Conservation (phyloP, 2,113 vertebrate genomes). For the Oncorhynchus mykiss region DNA sequence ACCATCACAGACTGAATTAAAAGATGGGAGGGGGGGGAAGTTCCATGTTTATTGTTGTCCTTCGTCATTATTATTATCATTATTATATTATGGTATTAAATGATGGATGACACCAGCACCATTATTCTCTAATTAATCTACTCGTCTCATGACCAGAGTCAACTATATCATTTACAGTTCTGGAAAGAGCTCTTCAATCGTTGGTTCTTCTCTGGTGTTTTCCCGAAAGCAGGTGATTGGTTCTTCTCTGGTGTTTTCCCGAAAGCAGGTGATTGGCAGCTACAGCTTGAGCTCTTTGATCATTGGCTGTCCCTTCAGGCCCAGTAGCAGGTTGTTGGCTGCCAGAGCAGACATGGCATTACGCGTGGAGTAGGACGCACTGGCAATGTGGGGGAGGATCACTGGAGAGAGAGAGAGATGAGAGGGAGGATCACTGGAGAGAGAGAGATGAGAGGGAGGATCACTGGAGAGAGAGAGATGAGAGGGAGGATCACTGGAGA, state of each 20-base stretch:
- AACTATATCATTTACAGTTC: no score
- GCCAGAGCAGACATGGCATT: constrained; percentile 88
- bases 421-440: background rate
- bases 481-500: no score
- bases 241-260: background rate
- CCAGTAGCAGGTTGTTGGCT: constrained; percentile 87
- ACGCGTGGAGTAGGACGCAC: constrained; percentile 86
- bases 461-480: no score
- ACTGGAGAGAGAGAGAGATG: constrained; percentile 66
- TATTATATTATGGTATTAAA: background rate
- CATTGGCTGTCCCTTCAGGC: constrained; percentile 86
- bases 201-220: no score
- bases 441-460: background rate
- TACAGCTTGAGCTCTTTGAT: constrained; percentile 84
- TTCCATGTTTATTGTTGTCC: constrained; percentile 5
- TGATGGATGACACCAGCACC: no score
- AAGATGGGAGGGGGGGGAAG: constrained; percentile 13
- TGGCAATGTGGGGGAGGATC: constrained; percentile 92
- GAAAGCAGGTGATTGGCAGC: constrained; percentile 15
- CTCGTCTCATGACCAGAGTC: no score
- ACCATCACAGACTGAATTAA: constrained; percentile 52
- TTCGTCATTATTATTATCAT: background rate
- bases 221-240: background rate
- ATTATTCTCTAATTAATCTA: no score
- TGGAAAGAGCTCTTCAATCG: no score